A percentile compares a stretch with the other conserved stretches of the same genome.
phyloP scores from a whole-genome alignment of 2,113 vertebrate species.

The Clarias batrachus region DNA sequence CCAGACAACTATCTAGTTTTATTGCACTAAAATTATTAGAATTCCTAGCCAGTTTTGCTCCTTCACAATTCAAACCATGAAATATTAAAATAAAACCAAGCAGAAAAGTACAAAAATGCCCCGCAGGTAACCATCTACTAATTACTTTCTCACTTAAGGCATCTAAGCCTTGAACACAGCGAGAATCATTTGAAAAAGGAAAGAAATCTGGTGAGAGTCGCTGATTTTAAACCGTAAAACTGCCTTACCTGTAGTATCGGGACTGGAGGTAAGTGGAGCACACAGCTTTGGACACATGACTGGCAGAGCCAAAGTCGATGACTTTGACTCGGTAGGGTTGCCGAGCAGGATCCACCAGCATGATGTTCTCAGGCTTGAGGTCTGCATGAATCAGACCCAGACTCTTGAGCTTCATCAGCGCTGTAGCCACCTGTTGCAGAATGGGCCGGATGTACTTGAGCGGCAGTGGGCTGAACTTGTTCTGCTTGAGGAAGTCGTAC shows the following conservation, averaged over 20 bases:
- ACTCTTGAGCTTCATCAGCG: constrained; percentile 97
- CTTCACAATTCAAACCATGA: constrained; percentile 11
- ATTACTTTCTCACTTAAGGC: neutral
- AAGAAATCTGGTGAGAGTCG: neutral
- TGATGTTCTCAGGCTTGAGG: constrained; percentile 99
- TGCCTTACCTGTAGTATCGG: constrained; percentile 95
- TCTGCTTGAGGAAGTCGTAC: constrained; percentile 99
- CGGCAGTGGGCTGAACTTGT: constrained; percentile 97
- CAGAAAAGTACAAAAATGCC: constrained; percentile 2
- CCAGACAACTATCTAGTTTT: constrained; percentile 50
- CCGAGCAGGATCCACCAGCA: constrained; percentile 94
- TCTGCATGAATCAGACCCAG: constrained; percentile 96
- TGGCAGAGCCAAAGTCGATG: constrained; percentile 98
- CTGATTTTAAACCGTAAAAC: neutral
- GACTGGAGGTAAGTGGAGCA: constrained; percentile 98
- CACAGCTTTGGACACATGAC: constrained; percentile 97
- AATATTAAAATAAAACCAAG: neutral
- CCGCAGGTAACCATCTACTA: constrained; percentile 29
- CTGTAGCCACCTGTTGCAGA: constrained; percentile 95
- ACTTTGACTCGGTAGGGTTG: constrained; percentile 98
- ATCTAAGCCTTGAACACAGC: neutral
- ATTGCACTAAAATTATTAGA: constrained; percentile 56
- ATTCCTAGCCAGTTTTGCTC: constrained; percentile 50
- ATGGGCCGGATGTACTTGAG: constrained; percentile 96
- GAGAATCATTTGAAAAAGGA: neutral